Conservation (phyloP, 1,140 invertebrate genomes). For the Eriocheir sinensis region DNA sequence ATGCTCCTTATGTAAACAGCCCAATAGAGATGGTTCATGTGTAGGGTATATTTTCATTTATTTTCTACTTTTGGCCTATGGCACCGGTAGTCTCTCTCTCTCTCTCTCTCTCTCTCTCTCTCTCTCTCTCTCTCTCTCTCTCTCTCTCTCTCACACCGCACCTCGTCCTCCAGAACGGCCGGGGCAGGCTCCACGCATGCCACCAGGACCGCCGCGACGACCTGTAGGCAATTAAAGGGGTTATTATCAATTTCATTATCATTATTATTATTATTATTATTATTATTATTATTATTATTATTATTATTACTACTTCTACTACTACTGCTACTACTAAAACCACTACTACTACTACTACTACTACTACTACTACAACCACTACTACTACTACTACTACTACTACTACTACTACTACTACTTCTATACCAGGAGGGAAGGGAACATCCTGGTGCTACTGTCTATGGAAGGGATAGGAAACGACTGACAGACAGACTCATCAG, state of each 20-base stretch:
- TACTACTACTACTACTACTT: not conserved
- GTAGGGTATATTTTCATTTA: no score
- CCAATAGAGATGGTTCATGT: no score
- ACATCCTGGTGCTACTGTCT: not conserved
- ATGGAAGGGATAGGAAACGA: not conserved
- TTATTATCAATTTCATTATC: not conserved
- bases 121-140: slow-evolving; percentile 22
- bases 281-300: not conserved
- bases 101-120: slow-evolving; percentile 22
- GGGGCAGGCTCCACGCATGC: not conserved
- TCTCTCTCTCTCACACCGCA: not conserved
- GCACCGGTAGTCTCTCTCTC: not conserved
- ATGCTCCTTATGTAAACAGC: no score
- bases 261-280: not conserved
- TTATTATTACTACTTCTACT: not conserved
- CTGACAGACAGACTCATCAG: not conserved
- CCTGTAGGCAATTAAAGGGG: not conserved
- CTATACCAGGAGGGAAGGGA: not conserved
- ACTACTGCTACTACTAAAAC: not conserved
- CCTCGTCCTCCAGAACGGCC: not conserved
- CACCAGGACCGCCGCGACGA: not conserved
- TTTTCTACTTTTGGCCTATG: no score
- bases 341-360: not conserved
- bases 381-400: slow-evolving; percentile 6
- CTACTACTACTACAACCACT: not conserved